Percentiles rank a stretch among this genome's conserved stretches.
These are phyloP conservation scores for Hirudinaria manillensis DNA, from an alignment of 2,888 invertebrate genomes.

Conservation along the genomic window DNA sequence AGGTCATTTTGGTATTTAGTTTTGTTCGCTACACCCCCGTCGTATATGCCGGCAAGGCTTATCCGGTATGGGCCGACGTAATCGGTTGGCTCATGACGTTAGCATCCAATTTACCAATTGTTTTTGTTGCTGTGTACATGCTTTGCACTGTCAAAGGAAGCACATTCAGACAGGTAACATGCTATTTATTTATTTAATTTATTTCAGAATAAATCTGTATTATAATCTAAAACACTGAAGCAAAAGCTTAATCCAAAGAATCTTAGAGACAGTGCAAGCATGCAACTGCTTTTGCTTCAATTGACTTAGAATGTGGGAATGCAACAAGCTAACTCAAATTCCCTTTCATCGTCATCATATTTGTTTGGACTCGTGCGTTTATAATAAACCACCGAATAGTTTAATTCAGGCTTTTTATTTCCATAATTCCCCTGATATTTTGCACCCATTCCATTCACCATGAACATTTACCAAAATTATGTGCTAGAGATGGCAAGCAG, in stretches of 20 bases:
- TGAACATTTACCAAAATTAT: no score
- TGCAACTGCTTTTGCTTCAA: no score
- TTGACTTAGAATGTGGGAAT: not conserved
- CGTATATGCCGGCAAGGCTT: slow-evolving; percentile 38
- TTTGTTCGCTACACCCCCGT: slow-evolving; percentile 38
- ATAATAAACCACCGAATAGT: no score
- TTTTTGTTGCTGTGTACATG: slow-evolving; percentile 38
- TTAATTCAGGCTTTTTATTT: no score
- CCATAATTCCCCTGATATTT: no score
- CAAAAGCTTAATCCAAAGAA: no score
- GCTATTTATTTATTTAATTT: not conserved
- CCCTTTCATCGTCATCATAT: no score
- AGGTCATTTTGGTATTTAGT: slow-evolving; percentile 41
- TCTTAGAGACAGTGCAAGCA: no score
- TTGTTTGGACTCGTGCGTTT: no score
- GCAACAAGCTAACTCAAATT: not conserved
- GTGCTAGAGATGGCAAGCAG: slow-evolving; percentile 20
- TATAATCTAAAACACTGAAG: no score
- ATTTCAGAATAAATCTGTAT: no score
- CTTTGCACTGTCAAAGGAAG: slow-evolving; percentile 34
- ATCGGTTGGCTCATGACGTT: slow-evolving; percentile 43
- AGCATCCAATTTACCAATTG: slow-evolving; percentile 40
- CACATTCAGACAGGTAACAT: slow-evolving; percentile 30
- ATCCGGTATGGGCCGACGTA: slow-evolving; percentile 43
- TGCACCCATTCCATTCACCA: no score